Conservation (phyloP, 1,140 invertebrate species). For the Zophobas atratus region DNA sequence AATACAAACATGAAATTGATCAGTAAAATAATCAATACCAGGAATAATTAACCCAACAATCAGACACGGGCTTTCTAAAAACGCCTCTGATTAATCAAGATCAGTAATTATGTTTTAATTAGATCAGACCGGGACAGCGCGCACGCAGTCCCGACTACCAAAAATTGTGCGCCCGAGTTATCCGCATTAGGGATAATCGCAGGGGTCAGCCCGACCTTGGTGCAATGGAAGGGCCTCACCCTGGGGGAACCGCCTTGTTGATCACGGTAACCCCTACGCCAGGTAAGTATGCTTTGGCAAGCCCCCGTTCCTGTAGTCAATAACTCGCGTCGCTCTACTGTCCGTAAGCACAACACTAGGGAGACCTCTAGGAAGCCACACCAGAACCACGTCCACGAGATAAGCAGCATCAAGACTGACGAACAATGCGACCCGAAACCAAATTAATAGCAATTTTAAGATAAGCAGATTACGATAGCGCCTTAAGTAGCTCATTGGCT, state of each 20-base stretch:
- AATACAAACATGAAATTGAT: too few species aligned
- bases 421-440: neutral
- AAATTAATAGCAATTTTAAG: neutral
- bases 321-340: neutral
- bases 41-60: too few species aligned
- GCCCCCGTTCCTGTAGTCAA: neutral
- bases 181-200: too few species aligned
- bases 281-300: constrained; percentile 34
- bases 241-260: too few species aligned
- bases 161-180: too few species aligned
- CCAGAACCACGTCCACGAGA: neutral
- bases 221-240: too few species aligned
- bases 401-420: neutral
- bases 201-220: too few species aligned
- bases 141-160: too few species aligned
- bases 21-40: too few species aligned
- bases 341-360: neutral
- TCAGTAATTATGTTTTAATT: neutral
- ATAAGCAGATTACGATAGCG: too few species aligned
- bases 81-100: neutral
- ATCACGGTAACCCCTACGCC: constrained; percentile 6
- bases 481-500: too few species aligned
- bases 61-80: too few species aligned
- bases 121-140: neutral
- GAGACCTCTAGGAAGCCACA: neutral